Base-by-base conservation (phyloP, 2,888 invertebrate genomes). In the Phanerotoma sp. region DNA sequence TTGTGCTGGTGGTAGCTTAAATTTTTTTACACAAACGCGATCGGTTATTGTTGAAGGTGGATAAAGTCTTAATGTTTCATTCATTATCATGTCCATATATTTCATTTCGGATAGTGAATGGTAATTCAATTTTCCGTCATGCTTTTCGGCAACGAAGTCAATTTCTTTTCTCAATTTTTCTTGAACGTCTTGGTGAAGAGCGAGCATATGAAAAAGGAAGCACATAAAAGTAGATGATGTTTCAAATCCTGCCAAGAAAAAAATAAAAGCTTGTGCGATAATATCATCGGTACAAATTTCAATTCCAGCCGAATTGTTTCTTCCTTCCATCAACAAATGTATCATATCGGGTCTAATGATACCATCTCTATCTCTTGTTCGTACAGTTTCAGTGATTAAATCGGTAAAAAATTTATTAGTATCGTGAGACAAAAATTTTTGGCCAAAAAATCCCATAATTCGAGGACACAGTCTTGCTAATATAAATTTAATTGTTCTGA, bases 281-380 rank as follows among this genome's bases (percentile, higher is more conserved):
- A 81, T 63, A 28, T 81, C 79, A 1, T 71, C 67, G 13, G 25
- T 51, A 6, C 54, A 50, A 25, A 64, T 58, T 16, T 53, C 21
- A 9, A 56, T 38, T 3, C 50, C 53, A 0, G 45, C 42, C 1
- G 55, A 44, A 7, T 62, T 66, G 6, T 62, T 63, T n/a, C 62
- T 65, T 0, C 74, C 75, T 54, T 83, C 80, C 77, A 84, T 78
- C n/a, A 84, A 61, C 3, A 84, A 63, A 52, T 84, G 81, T 10
- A 84, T 79, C 82, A 84, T 83, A 62, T 84, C 84, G 0, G 81
- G 81, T 52, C 84, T 68, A 2, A 80, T 73, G 5, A 83, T 77
- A 0, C 78, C 76, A 32, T 80, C 70, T 15, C 58, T 54, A 5
- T 60, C 68, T 22, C 66, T 59, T 1, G 63, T 71, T 54, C 81